Evolutionary conservation across 2,888 invertebrate genomes (phyloP).

Genomic region (Melitaea athalia): DNA sequence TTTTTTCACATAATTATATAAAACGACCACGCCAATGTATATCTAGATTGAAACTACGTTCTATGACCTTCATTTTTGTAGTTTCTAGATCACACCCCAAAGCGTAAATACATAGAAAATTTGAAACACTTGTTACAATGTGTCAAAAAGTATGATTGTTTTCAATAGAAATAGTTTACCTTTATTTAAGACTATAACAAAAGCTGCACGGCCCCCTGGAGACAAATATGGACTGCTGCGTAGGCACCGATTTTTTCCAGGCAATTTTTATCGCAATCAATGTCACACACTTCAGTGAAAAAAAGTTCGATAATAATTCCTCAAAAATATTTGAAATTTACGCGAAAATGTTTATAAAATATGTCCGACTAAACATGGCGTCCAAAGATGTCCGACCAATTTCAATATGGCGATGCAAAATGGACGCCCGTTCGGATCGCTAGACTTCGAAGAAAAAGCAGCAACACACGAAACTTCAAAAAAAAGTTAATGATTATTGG

Average conservation of each 20-base stretch:
- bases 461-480: constrained; percentile 31
- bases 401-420: constrained; percentile 83
- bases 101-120: constrained; percentile 73
- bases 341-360: constrained; percentile 87
- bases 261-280: constrained; percentile 65
- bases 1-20: constrained; percentile 70
- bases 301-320: constrained; percentile 76
- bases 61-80: constrained; percentile 67
- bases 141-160: constrained; percentile 78
- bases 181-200: constrained; percentile 80
- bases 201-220: constrained; percentile 76
- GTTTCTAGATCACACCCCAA: constrained; percentile 46
- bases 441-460: constrained; percentile 55
- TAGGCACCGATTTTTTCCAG: constrained; percentile 70
- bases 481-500: constrained; percentile 33
- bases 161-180: constrained; percentile 77
- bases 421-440: constrained; percentile 71
- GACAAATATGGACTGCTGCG: constrained; percentile 74
- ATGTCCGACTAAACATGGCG: constrained; percentile 89
- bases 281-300: constrained; percentile 74
- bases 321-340: constrained; percentile 83
- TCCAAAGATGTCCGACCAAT: constrained; percentile 85
- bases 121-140: constrained; percentile 77
- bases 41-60: constrained; percentile 53
- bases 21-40: constrained; percentile 69